A percentile compares a stretch with the other conserved stretches of the same genome.
Conservation (phyloP, 1,140 invertebrate species). For the Druon quercuslanigerum region DNA sequence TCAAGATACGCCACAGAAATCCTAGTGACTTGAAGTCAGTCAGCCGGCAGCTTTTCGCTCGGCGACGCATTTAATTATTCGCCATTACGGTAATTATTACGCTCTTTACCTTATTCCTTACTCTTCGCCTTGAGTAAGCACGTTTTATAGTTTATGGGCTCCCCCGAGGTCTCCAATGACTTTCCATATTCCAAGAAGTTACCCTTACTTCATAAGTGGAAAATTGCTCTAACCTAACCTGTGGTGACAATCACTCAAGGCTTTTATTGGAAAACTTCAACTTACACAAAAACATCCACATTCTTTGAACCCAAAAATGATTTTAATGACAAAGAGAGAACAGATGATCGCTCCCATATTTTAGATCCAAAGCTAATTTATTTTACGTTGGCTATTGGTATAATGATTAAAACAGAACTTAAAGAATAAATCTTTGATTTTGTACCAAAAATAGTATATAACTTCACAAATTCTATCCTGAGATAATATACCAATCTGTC, state of each 20-base stretch:
- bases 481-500: too few relatives aligned
- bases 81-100: slow-evolving; percentile 35
- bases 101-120: slow-evolving; percentile 42
- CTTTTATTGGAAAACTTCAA: too few relatives aligned
- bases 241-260: background rate
- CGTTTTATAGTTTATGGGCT: slow-evolving; percentile 30
- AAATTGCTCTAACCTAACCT: background rate
- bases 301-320: too few relatives aligned
- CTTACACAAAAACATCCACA: too few relatives aligned
- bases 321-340: too few relatives aligned
- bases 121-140: slow-evolving; percentile 40
- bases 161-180: background rate
- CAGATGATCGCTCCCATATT: too few relatives aligned
- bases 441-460: too few relatives aligned
- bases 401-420: too few relatives aligned
- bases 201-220: slow-evolving; percentile 11
- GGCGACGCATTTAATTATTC: slow-evolving; percentile 29
- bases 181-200: slow-evolving; percentile 18
- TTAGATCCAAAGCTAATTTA: too few relatives aligned
- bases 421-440: too few relatives aligned
- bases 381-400: too few relatives aligned
- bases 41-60: slow-evolving; percentile 31
- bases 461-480: too few relatives aligned
- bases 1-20: background rate
- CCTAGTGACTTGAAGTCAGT: slow-evolving; percentile 17